Base-by-base conservation (phyloP, 2,888 invertebrate genomes). In the Brenthis daphne region DNA sequence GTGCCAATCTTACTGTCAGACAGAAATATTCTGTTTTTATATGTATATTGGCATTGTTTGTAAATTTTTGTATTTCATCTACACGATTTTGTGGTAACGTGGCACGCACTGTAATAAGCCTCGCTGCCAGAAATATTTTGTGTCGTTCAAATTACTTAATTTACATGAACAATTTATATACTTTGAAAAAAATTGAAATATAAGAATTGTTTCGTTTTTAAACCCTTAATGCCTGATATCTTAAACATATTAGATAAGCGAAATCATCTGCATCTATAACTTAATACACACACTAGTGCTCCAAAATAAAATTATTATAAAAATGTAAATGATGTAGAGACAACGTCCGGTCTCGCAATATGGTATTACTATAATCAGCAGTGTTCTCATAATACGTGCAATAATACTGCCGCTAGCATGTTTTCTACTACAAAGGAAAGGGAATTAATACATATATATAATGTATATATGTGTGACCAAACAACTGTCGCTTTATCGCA, bases 1-100 rank as follows among this genome's bases (percentile, higher is more conserved):
- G 77, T 77, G 76, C 74, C 75, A 60, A 69, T 73, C 72, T 72
- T 72, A 64, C 55, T 72, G 65, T 47, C 53, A 60, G 61, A 50
- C 60, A 53, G 37, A 61, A 60, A 50, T 37, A 58, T 47, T 37
- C 33, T 43, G 37, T 43, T 43, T 50, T 29, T 24, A 2, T 47
- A 67, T 65, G 55, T 67, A 43, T 51, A 57, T 61, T 66, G 66
- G 60, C 48, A 65, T 50, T 20, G 64, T 64, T 64, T 58, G n/a
- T 58, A 54, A 53, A 57, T n/a, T n/a, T 57, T 68, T 33, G 16
- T 8, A 54, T 57, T 50, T 20, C 12, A 54, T 57, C 29, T 57
- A 53, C 24, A 60, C 43, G 60, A 20, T 16, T 6, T 33, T 11
- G 55, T 6, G 6, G 48, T 37, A 55, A 20, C 6, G n/a, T 37